Conservation (phyloP, 2,888 invertebrate genomes). For the Ditula angustiorana region DNA sequence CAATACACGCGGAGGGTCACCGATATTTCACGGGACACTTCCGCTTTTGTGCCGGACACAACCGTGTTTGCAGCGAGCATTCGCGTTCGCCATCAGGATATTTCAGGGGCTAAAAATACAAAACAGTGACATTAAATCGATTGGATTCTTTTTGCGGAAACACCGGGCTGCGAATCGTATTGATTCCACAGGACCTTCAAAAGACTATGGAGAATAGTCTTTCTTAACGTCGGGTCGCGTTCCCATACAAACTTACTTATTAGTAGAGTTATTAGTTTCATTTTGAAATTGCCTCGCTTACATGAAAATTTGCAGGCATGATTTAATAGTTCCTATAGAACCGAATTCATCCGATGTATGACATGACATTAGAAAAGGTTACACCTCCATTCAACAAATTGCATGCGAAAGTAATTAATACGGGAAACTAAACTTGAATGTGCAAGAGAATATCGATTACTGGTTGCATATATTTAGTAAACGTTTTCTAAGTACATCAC, state of each 20-base stretch:
- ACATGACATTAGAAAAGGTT: too few relatives aligned
- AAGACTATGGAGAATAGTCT: not conserved
- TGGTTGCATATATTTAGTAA: too few relatives aligned
- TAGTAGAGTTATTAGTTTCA: too few relatives aligned
- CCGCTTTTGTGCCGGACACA: conserved; percentile 22
- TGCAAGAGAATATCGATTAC: too few relatives aligned
- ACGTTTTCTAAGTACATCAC: too few relatives aligned
- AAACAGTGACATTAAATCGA: conserved; percentile 15
- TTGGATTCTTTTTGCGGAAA: conserved; percentile 29
- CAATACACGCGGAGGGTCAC: conserved; percentile 36
- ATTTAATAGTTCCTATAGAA: too few relatives aligned
- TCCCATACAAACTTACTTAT: too few relatives aligned
- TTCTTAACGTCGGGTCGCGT: too few relatives aligned
- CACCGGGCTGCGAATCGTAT: conserved; percentile 7
- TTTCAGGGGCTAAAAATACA: conserved; percentile 32
- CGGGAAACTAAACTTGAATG: too few relatives aligned
- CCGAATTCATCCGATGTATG: too few relatives aligned
- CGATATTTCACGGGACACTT: conserved; percentile 34
- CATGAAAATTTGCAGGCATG: not conserved
- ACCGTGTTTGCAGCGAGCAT: conserved; percentile 15
- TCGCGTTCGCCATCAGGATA: conserved; percentile 24
- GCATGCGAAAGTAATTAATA: too few relatives aligned
- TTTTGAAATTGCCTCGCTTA: not conserved
- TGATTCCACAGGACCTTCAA: conserved; percentile 4
- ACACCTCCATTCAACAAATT: too few relatives aligned